These are phyloP conservation scores for Brachyhypopomus gauderio DNA, from an alignment of 2,113 vertebrate species.

Conservation along the genomic window DNA sequence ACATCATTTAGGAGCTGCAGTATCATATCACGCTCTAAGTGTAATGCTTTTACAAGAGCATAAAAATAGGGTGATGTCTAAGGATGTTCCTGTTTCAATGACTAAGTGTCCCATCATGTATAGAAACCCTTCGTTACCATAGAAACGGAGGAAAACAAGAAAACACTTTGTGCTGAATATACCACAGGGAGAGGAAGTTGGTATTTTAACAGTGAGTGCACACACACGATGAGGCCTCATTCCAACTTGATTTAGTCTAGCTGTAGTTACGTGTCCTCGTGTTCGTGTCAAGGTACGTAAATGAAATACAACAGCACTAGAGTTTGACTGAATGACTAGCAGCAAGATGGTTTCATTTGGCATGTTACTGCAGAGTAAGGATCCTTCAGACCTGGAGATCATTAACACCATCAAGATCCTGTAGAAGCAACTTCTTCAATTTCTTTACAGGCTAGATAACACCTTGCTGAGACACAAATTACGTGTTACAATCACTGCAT, in stretches of 20 bases:
- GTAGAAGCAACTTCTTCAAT: background rate
- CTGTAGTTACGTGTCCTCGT: background rate
- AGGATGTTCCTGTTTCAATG: constrained; percentile 39
- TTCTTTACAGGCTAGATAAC: background rate
- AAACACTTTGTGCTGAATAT: constrained; percentile 35
- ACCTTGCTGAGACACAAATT: background rate
- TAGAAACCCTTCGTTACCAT: constrained; percentile 30
- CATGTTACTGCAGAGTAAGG: background rate
- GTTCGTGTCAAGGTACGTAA: background rate
- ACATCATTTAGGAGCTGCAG: no score
- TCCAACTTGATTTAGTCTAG: background rate
- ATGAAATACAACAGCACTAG: background rate
- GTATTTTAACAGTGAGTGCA: background rate
- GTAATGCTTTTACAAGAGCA: background rate
- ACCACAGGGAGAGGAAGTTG: constrained; percentile 45
- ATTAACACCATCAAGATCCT: background rate
- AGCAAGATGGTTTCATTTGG: no score
- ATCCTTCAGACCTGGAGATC: background rate
- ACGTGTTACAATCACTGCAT: background rate
- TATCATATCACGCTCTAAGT: no score
- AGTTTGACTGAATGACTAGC: background rate
- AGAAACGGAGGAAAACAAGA: constrained; percentile 31
- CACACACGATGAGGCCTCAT: background rate
- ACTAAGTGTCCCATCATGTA: constrained; percentile 8
- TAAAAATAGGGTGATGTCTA: background rate